Evolutionary conservation across 92 coral and sea anemone species (phyloP), one percentile per base, ranked within the genome.

Genomic region (Nematostella vectensis): DNA sequence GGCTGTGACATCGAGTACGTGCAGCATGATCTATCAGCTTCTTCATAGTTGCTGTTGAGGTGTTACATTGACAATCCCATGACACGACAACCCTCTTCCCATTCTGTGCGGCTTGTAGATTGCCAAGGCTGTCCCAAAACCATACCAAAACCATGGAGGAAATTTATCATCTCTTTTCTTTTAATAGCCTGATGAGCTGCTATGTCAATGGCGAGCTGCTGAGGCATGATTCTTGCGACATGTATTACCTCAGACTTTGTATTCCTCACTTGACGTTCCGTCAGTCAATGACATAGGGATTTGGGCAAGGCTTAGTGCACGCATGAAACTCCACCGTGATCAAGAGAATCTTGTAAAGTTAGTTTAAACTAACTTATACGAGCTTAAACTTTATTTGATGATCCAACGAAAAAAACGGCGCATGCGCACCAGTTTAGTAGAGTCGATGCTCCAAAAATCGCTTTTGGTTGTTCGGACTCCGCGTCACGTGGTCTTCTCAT

Each of bases 121-220:
- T 36, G 42, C n/a, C n/a, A n/a, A n/a, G n/a, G n/a, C n/a, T 36
- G 15, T 36, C 15, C 42, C 15, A 36, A 8, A 36, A 15, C 8
- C 42, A 36, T 36, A 15, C 42, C 42, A 36, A 36, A 36, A 8
- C 42, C 42, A 36, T 36, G 42, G 9, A 36, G 42, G 15, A 36
- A 36, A 15, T 36, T 36, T 15, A 45, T 19, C 23, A 45, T 11
- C 58, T 58, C 75, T 55, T 68, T 68, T 58, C 66, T 47, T 17
- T 70, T 40, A 15, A 53, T 53, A 37, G 78, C 42, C 54, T 71
- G 78, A 50, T 53, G 77, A 0, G 51, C 31, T 18, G 80, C 72
- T 12, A 74, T 30, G 30, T 74, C 81, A 48, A 59, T 25, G 12
- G 81, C 81, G 10, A 74, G 59, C 51, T 74, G 81, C 33, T 65